Percentiles rank a stretch among this genome's conserved stretches.
Evolutionary conservation across 2,888 invertebrate genomes (phyloP).

Genomic region (Calliopum simillimum): DNA sequence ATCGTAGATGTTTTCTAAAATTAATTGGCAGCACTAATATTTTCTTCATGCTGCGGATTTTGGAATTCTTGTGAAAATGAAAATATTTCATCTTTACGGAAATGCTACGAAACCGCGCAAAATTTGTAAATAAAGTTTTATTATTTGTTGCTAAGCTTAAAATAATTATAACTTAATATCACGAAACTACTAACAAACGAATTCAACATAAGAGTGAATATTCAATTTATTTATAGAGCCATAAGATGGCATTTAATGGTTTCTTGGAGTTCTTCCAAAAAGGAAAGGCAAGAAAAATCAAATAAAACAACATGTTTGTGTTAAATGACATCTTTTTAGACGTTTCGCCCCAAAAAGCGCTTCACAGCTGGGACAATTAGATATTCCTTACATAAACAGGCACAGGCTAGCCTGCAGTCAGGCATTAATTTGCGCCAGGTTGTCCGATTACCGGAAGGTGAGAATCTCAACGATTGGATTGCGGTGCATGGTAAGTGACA

Average conservation of each 20-base stretch:
- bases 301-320: neutral
- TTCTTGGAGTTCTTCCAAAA: conserved; percentile 84
- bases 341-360: conserved; percentile 89
- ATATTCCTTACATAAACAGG: conserved; percentile 89
- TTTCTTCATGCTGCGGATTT: too few relatives aligned
- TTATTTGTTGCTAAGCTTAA: too few relatives aligned
- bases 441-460: conserved; percentile 84
- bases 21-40: too few relatives aligned
- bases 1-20: too few relatives aligned
- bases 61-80: too few relatives aligned
- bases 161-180: too few relatives aligned
- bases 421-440: conserved; percentile 86
- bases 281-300: conserved; percentile 74
- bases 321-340: conserved; percentile 70
- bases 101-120: too few relatives aligned
- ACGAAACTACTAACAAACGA: too few relatives aligned
- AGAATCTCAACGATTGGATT: conserved; percentile 91
- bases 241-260: conserved; percentile 74
- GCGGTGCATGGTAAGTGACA: conserved; percentile 84
- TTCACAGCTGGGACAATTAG: conserved; percentile 88
- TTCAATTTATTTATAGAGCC: conserved; percentile 36
- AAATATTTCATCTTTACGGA: too few relatives aligned
- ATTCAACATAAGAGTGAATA: neutral
- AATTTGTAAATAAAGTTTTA: too few relatives aligned
- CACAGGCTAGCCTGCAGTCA: conserved; percentile 89